Conservation (phyloP, 2,888 invertebrate species). For the Buathra laborator region DNA sequence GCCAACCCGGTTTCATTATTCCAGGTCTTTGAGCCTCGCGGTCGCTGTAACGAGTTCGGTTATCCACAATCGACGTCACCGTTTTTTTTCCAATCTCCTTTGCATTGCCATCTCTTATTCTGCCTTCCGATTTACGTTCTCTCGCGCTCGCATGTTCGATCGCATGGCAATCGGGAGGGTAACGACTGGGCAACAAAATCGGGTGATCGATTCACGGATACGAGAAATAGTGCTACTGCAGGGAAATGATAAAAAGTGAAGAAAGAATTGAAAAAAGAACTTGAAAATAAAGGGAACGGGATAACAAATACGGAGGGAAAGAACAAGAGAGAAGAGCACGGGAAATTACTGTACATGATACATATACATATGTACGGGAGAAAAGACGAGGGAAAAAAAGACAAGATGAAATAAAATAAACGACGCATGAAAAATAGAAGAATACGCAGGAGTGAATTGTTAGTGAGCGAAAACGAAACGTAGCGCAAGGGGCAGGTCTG, state of each 20-base stretch:
- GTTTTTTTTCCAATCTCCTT: background rate
- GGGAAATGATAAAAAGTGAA: background rate
- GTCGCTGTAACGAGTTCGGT: conserved; percentile 8
- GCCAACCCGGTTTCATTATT: conserved; percentile 9
- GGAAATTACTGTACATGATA: conserved; percentile 3
- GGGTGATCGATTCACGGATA: background rate
- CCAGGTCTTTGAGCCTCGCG: background rate
- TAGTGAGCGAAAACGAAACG: conserved; percentile 56
- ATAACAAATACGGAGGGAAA: background rate
- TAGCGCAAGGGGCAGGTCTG: conserved; percentile 50
- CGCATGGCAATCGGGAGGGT: conserved; percentile 1
- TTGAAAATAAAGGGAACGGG: background rate
- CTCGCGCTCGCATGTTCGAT: background rate
- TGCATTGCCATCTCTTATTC: background rate
- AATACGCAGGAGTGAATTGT: conserved; percentile 54
- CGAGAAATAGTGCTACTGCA: background rate
- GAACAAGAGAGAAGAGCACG: background rate
- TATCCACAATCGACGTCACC: conserved; percentile 15
- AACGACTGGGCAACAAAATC: conserved; percentile 4
- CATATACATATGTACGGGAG: background rate
- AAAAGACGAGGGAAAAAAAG: conserved; percentile 21
- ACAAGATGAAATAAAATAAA: conserved; percentile 12
- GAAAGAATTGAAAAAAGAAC: background rate
- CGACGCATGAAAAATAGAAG: conserved; percentile 35
- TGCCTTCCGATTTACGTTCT: background rate